Conservation (phyloP, 2,888 invertebrate genomes). For the Aspidapion aeneum region DNA sequence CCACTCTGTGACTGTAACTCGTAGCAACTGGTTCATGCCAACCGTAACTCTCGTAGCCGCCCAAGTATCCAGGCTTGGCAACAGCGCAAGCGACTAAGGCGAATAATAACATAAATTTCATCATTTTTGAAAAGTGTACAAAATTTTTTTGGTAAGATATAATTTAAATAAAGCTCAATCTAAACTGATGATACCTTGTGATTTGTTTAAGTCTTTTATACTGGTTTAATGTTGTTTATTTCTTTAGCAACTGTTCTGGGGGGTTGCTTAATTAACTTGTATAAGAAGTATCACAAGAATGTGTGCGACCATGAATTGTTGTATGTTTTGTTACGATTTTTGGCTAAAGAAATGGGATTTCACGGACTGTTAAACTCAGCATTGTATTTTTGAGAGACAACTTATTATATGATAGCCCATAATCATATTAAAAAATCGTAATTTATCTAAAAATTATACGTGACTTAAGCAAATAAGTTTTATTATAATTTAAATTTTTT, state of each 20-base stretch:
- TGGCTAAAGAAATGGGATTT: not conserved
- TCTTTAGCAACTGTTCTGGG: not conserved
- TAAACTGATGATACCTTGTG: not conserved
- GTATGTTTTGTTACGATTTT: not conserved
- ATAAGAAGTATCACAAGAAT: not conserved
- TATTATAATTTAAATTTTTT: too few species aligned
- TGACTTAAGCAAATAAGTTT: too few species aligned
- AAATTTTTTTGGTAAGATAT: not conserved
- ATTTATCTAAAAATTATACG: too few species aligned
- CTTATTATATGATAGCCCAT: not conserved
- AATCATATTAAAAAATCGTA: not conserved
- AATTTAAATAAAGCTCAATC: not conserved
- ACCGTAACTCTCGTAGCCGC: not conserved
- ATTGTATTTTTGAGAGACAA: not conserved
- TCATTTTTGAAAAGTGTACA: not conserved
- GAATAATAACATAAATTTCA: conserved; percentile 2
- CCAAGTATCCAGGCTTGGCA: conserved; percentile 1
- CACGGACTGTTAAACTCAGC: not conserved
- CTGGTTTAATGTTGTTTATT: not conserved
- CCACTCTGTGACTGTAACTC: conserved; percentile 22
- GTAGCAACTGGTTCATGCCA: conserved; percentile 16
- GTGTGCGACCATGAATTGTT: not conserved
- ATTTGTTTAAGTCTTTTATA: not conserved
- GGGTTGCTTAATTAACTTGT: not conserved
- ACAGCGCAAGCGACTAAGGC: conserved; percentile 3